These are phyloP conservation scores for Chamaea fasciata DNA, from an alignment of 2,113 vertebrate species.

Conservation along the genomic window DNA sequence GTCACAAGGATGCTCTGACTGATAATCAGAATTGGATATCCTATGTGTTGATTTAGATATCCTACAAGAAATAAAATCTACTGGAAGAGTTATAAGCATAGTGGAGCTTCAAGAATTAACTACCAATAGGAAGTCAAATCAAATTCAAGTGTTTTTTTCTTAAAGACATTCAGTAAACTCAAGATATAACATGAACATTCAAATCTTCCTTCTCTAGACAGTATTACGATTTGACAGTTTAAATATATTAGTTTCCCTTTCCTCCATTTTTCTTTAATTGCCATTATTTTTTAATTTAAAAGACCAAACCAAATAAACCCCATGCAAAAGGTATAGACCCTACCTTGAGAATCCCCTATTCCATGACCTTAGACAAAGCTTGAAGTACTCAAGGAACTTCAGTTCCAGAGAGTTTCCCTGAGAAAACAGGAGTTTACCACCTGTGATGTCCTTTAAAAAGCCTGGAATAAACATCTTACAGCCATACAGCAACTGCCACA, in stretches of 20 bases:
- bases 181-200: not conserved
- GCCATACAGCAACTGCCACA: not conserved
- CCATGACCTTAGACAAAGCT: not conserved
- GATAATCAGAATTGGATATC: conserved; percentile 55
- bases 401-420: not conserved
- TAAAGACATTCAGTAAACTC: conserved; percentile 3
- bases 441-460: not conserved
- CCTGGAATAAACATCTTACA: not conserved
- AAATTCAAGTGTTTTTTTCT: not conserved
- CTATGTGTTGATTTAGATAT: not conserved
- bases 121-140: not conserved
- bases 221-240: not conserved
- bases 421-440: not conserved
- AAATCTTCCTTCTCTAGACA: not conserved
- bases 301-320: not conserved
- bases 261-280: not conserved
- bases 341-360: not conserved
- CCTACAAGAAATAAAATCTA: not conserved
- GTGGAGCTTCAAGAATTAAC: conserved; percentile 51
- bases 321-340: not conserved
- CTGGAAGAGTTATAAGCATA: conserved; percentile 48
- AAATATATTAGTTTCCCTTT: not conserved
- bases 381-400: not conserved
- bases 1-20: conserved; percentile 35
- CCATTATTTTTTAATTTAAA: not conserved